Conservation (phyloP, 2,888 invertebrate species). For the Lottia scabra region DNA sequence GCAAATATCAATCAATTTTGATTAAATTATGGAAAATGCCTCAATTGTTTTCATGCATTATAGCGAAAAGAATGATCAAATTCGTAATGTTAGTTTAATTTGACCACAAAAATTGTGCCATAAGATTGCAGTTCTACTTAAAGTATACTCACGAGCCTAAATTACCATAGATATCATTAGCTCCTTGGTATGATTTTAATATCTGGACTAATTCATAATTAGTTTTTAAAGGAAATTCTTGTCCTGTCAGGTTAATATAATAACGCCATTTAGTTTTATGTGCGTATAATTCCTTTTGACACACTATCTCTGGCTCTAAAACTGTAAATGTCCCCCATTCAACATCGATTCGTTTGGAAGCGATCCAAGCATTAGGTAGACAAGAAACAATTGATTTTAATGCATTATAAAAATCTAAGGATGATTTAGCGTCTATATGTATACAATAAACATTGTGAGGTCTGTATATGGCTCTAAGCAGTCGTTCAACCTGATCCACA, state of each 20-base stretch:
- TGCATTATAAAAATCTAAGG: slow-evolving; percentile 23
- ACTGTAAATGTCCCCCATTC: slow-evolving; percentile 57
- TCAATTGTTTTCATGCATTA: too few relatives aligned
- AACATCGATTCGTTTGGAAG: slow-evolving; percentile 40
- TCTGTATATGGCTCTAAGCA: slow-evolving; percentile 51
- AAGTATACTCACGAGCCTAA: too few relatives aligned
- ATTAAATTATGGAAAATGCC: too few relatives aligned
- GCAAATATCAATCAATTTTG: too few relatives aligned
- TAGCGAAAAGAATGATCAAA: too few relatives aligned
- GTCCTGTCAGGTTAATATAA: slow-evolving; percentile 63
- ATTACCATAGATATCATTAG: slow-evolving; percentile 47
- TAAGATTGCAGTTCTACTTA: too few relatives aligned
- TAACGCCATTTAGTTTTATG: slow-evolving; percentile 56
- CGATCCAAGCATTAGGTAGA: slow-evolving; percentile 52
- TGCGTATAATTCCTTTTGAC: slow-evolving; percentile 46
- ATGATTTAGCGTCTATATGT: slow-evolving; percentile 49
- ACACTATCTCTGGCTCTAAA: slow-evolving; percentile 53
- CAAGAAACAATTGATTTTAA: slow-evolving; percentile 37
- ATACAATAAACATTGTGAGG: slow-evolving; percentile 60
- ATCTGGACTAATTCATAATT: slow-evolving; percentile 60
- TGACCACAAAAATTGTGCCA: too few relatives aligned
- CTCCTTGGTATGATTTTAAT: slow-evolving; percentile 52
- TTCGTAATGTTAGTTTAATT: too few relatives aligned
- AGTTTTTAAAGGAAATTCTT: slow-evolving; percentile 63
- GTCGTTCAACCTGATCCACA: slow-evolving; percentile 42